Evolutionary conservation across 1,140 invertebrate species (phyloP), one percentile per base, ranked within the genome.

Genomic region (Samia ricini): DNA sequence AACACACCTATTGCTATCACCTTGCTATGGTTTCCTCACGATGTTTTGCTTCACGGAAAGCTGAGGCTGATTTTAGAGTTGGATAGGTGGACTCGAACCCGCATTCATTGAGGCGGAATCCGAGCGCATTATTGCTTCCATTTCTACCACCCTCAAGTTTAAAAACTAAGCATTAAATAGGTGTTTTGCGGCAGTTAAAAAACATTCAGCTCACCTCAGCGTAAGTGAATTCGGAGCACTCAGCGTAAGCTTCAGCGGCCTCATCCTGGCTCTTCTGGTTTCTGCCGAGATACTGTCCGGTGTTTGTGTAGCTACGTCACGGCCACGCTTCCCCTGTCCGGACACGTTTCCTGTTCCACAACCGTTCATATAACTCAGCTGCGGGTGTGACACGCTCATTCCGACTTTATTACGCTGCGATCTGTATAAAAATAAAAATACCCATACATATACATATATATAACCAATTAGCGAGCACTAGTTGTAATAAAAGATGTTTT

Each of bases 221-320:
- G 85, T 93, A 56, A 94, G 87, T 72, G 95, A 70, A 91, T 90
- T 72, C 83, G 92, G 74, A 88, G 93, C 49, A 88, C 92, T 66
- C 4, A 95, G 79, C 22, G 93, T 92, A 57, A 95, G 83, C 73
- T 94, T 94, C 56, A 95, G 87, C 5, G 94, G 93, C 64, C 92
- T 92, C 21, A 95, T 77, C 65, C 92, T 93, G 55, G 92, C 93
- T 69, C 94, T 92, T 49, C 94, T 89, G 6, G 94, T 94, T 74
- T 95, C 94, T 3, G 90, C 91, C 0, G 92, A 91, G 51, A 95
- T 95, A 72, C 93, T 94, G n/a, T 92, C 92, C 0, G 94, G 94
- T 1, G 94, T 95, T 80, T 95, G 94, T 22, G 94, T 94, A 5
- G 92, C 91, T 61, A 94, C 93, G 78, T 94, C 94, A 59, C 90